phyloP scores from a whole-genome alignment of 2,888 invertebrate genomes.

The Druceiella hillmani region DNA sequence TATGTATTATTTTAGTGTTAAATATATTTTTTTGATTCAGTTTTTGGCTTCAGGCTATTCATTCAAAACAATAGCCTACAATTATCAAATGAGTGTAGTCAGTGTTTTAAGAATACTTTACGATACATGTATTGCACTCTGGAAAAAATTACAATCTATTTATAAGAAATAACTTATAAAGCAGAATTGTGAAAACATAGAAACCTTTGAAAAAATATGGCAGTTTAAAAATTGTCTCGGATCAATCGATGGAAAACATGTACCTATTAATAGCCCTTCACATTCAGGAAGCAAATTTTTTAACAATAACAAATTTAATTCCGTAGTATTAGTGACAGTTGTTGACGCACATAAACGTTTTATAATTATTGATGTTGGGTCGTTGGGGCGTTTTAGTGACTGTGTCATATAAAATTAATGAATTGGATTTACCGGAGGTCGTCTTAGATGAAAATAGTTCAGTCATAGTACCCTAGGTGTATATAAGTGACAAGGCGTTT shows the following conservation, averaged over 20 bases:
- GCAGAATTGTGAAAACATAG: constrained; percentile 12
- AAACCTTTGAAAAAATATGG: no score
- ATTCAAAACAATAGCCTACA: no score
- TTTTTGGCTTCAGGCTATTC: no score
- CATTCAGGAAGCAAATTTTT: no score
- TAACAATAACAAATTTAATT: constrained; percentile 7
- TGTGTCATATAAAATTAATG: constrained; percentile 14
- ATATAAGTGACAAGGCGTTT: constrained; percentile 12
- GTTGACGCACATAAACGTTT: constrained; percentile 19
- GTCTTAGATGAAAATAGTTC: constrained; percentile 11
- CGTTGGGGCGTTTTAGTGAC: constrained; percentile 18
- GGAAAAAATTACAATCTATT: no score
- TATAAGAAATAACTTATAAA: no score
- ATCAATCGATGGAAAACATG: no score
- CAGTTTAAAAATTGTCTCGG: no score
- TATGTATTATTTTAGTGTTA: no score
- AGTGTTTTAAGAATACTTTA: constrained; percentile 13
- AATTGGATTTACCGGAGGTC: constrained; percentile 6
- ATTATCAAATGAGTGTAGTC: constrained; percentile 11
- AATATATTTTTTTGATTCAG: no score
- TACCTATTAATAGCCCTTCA: no score
- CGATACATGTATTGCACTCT: constrained; percentile 11
- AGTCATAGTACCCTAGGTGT: constrained; percentile 12
- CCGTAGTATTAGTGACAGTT: constrained; percentile 17
- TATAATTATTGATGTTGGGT: constrained; percentile 20